A percentile compares a stretch with the other conserved stretches of the same genome.
Conservation (phyloP, 2,888 invertebrate species). For the Hypomecis punctinalis region DNA sequence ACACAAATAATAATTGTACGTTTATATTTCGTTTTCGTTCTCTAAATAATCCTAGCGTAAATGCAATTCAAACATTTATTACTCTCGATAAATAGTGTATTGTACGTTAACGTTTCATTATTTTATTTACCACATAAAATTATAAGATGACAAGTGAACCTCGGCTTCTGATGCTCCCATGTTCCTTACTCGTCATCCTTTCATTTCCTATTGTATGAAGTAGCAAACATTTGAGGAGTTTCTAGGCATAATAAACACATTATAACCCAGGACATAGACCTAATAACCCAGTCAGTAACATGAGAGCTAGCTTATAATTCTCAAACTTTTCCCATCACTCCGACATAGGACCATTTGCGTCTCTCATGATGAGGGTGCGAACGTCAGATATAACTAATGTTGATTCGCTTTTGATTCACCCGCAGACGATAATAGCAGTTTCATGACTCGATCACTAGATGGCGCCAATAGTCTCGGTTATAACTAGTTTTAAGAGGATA, state of each 20-base stretch:
- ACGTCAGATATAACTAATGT: conserved; percentile 77
- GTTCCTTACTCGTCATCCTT: not conserved
- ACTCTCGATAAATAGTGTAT: too few species aligned
- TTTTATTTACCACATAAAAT: too few species aligned
- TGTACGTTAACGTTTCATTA: too few species aligned
- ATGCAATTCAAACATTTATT: too few species aligned
- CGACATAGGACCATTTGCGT: conserved; percentile 66
- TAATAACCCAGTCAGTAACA: conserved; percentile 10
- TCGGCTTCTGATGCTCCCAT: too few species aligned
- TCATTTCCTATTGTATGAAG: not conserved
- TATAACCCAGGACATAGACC: not conserved
- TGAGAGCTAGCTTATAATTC: conserved; percentile 5
- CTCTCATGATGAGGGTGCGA: conserved; percentile 75
- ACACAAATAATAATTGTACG: too few species aligned
- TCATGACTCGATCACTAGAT: conserved; percentile 71
- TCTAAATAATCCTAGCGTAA: too few species aligned
- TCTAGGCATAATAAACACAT: too few species aligned
- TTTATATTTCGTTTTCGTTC: too few species aligned
- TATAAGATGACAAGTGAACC: too few species aligned
- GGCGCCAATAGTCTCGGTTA: conserved; percentile 50
- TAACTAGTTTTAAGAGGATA: conserved; percentile 44
- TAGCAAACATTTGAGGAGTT: too few species aligned
- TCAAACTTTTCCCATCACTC: conserved; percentile 76
- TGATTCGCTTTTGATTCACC: conserved; percentile 82
- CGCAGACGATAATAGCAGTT: conserved; percentile 75